Conservation (phyloP, 2,888 invertebrate genomes). For the Euzophera pinguis region DNA sequence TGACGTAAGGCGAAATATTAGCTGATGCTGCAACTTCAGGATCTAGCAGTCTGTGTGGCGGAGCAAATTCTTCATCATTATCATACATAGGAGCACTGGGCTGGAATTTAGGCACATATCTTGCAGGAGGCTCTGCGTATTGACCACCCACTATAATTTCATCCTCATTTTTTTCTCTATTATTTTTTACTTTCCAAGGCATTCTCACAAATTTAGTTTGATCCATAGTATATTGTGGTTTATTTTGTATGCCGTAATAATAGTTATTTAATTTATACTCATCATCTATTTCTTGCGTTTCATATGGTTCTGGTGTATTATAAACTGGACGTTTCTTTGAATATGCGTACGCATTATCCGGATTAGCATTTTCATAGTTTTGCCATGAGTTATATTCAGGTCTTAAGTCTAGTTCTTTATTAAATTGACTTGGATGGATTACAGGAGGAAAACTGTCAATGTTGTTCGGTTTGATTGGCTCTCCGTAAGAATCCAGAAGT, state of each 20-base stretch:
- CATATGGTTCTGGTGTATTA: conserved; percentile 30
- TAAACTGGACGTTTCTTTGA: conserved; percentile 35
- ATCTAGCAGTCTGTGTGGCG: conserved; percentile 34
- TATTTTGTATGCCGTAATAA: conserved; percentile 32
- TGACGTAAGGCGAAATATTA: conserved; percentile 58
- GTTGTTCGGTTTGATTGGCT: conserved; percentile 35
- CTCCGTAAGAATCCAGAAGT: conserved; percentile 53
- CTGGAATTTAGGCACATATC: conserved; percentile 44
- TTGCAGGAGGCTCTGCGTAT: conserved; percentile 67
- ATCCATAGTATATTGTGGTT: conserved; percentile 7
- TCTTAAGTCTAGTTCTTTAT: conserved; percentile 25
- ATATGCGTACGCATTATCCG: conserved; percentile 35
- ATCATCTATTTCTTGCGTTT: conserved; percentile 22
- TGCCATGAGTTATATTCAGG: conserved; percentile 34
- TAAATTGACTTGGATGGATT: conserved; percentile 19
- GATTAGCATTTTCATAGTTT: conserved; percentile 27
- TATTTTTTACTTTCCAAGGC: conserved; percentile 32
- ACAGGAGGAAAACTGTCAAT: conserved; percentile 28
- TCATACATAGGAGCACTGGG: conserved; percentile 35
- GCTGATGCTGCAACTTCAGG: conserved; percentile 40
- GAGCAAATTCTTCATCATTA: conserved; percentile 37
- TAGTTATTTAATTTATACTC: conserved; percentile 31
- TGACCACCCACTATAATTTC: conserved; percentile 59
- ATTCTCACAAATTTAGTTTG: conserved; percentile 30
- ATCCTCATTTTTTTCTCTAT: conserved; percentile 28